Evolutionary conservation across 2,888 invertebrate species (phyloP).

Genomic region (Anthophora plumipes): DNA sequence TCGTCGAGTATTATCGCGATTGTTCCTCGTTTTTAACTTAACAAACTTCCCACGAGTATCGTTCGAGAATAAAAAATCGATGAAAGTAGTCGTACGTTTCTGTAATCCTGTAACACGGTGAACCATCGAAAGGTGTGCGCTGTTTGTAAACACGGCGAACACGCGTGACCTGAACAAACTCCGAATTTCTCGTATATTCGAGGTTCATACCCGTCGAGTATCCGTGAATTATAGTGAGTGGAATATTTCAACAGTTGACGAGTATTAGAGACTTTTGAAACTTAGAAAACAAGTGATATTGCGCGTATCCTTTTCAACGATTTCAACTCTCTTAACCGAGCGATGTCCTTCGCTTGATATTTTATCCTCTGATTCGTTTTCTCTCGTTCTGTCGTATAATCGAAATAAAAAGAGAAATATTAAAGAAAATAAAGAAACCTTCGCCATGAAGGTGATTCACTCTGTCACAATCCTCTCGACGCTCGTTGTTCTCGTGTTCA

Average conservation of each 20-base stretch:
- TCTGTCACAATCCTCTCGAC: constrained; percentile 20
- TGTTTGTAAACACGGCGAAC: constrained; percentile 31
- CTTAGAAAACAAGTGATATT: too few relatives aligned
- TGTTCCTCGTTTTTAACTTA: too few relatives aligned
- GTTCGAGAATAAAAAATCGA: neutral
- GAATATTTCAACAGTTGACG: too few relatives aligned
- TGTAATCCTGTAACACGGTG: neutral
- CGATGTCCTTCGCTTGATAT: constrained; percentile 15
- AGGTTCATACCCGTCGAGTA: too few relatives aligned
- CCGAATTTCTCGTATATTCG: neutral
- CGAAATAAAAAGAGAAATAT: too few relatives aligned
- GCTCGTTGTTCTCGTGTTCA: constrained; percentile 9
- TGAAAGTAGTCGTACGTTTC: neutral
- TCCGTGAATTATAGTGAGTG: too few relatives aligned
- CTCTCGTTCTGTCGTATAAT: too few relatives aligned
- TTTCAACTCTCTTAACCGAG: neutral
- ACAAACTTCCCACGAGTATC: too few relatives aligned
- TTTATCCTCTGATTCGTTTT: too few relatives aligned
- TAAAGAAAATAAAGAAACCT: too few relatives aligned
- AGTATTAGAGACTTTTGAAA: too few relatives aligned
- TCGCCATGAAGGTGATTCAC: constrained; percentile 24
- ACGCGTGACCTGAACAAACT: neutral
- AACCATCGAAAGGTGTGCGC: neutral
- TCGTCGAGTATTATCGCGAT: neutral
- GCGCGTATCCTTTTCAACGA: too few relatives aligned